These are phyloP conservation scores for Andrena marginata DNA, from an alignment of 2,888 invertebrate species.

Conservation along the genomic window DNA sequence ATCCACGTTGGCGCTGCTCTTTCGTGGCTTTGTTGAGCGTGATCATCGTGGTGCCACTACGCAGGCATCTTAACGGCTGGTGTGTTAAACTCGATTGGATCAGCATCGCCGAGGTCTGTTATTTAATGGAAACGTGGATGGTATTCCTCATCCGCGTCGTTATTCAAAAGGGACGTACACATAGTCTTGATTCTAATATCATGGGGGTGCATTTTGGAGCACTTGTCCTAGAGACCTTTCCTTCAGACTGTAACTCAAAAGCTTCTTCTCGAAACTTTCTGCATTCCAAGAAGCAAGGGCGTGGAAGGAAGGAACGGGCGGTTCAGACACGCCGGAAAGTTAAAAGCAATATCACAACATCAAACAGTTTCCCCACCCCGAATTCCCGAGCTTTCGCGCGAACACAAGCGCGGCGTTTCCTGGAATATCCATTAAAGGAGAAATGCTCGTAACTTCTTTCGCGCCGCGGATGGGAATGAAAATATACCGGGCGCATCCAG, in stretches of 20 bases:
- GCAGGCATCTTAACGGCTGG: slow-evolving; percentile 10
- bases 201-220: too few species aligned
- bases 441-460: slow-evolving; percentile 55
- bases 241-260: too few species aligned
- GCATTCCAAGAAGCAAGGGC: neutral
- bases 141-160: too few species aligned
- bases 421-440: slow-evolving; percentile 61
- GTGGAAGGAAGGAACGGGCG: neutral
- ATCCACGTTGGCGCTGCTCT: slow-evolving; percentile 49
- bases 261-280: neutral
- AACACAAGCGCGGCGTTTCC: slow-evolving; percentile 40
- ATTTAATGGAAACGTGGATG: too few species aligned
- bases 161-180: too few species aligned
- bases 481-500: slow-evolving; percentile 53
- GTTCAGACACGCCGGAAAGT: neutral
- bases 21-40: slow-evolving; percentile 46
- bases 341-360: slow-evolving; percentile 10
- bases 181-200: too few species aligned
- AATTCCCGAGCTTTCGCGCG: slow-evolving; percentile 16
- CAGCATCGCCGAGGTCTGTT: too few species aligned
- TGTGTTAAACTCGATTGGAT: neutral
- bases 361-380: slow-evolving; percentile 40
- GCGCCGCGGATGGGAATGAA: slow-evolving; percentile 52
- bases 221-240: too few species aligned
- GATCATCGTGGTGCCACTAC: slow-evolving; percentile 28